Conservation (phyloP, 2,113 vertebrate species). For the Charina bottae region DNA sequence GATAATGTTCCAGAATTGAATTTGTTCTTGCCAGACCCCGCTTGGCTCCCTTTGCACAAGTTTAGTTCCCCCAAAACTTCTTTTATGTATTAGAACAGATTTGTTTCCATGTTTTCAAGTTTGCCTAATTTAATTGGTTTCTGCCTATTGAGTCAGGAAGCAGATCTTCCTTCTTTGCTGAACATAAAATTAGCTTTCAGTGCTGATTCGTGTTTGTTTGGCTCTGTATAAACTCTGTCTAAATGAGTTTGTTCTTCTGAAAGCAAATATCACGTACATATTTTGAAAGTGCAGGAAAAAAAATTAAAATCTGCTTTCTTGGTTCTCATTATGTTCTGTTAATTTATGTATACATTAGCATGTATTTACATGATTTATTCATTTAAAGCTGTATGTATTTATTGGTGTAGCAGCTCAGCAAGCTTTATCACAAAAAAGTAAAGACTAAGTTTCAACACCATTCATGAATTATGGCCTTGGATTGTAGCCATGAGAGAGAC, state of each 20-base stretch:
- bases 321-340: constrained; percentile 75
- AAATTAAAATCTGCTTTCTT: constrained; percentile 78
- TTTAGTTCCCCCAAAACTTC: constrained; percentile 43
- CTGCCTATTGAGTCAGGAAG: constrained; percentile 63
- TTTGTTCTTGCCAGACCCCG: constrained; percentile 20
- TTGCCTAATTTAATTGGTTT: constrained; percentile 71
- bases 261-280: constrained; percentile 75
- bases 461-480: constrained; percentile 49
- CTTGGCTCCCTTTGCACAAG: not conserved
- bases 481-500: constrained; percentile 57
- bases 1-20: not conserved
- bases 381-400: constrained; percentile 75
- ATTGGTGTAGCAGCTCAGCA: constrained; percentile 69
- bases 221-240: constrained; percentile 67
- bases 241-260: constrained; percentile 76
- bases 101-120: constrained; percentile 62
- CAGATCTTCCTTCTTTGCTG: constrained; percentile 66
- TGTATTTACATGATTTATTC: constrained; percentile 79
- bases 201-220: constrained; percentile 73
- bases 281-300: constrained; percentile 74
- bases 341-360: constrained; percentile 79
- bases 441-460: constrained; percentile 28
- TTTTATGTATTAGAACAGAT: constrained; percentile 56
- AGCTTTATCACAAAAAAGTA: constrained; percentile 60
- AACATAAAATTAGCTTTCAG: constrained; percentile 72